A percentile compares a stretch with the other conserved stretches of the same genome.
phyloP scores from a whole-genome alignment of 2,888 invertebrate species.

The Drosophila leonis region DNA sequence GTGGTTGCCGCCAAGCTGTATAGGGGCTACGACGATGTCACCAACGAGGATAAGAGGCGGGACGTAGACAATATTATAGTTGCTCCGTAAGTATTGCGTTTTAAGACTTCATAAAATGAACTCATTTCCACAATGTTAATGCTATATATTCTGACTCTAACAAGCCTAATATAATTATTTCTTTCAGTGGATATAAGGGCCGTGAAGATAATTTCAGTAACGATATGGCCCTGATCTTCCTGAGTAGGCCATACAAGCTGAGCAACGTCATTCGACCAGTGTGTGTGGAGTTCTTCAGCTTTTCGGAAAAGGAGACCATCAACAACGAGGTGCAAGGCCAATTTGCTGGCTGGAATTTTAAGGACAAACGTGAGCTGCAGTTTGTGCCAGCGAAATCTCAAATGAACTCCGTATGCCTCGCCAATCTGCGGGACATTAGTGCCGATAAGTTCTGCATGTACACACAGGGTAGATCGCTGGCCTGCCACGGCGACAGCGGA shows the following conservation, averaged over 20 bases:
- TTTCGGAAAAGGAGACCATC: conserved; percentile 57
- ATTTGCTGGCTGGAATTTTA: conserved; percentile 68
- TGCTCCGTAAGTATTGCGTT: conserved; percentile 34
- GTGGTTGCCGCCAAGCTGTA: conserved; percentile 66
- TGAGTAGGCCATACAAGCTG: conserved; percentile 51
- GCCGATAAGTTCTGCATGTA: conserved; percentile 68
- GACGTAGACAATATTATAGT: conserved; percentile 50
- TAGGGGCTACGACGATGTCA: conserved; percentile 41
- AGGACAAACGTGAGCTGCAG: conserved; percentile 58
- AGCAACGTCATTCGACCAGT: conserved; percentile 65
- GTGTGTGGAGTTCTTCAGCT: conserved; percentile 48
- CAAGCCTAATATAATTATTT: neutral
- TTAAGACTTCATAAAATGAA: neutral
- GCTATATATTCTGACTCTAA: neutral
- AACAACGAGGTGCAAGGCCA: conserved; percentile 52
- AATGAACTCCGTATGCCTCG: conserved; percentile 40
- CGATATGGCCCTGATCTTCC: conserved; percentile 59
- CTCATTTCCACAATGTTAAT: no score
- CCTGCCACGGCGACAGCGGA: conserved; percentile 71
- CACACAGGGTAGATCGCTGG: conserved; percentile 61
- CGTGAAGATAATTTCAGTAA: conserved; percentile 41
- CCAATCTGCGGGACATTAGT: conserved; percentile 50
- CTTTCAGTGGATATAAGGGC: conserved; percentile 48
- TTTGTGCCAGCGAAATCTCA: conserved; percentile 66
- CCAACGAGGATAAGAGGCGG: conserved; percentile 32